Evolutionary conservation across 2,113 vertebrate genomes (phyloP).

Genomic region (Charadrius vociferus): DNA sequence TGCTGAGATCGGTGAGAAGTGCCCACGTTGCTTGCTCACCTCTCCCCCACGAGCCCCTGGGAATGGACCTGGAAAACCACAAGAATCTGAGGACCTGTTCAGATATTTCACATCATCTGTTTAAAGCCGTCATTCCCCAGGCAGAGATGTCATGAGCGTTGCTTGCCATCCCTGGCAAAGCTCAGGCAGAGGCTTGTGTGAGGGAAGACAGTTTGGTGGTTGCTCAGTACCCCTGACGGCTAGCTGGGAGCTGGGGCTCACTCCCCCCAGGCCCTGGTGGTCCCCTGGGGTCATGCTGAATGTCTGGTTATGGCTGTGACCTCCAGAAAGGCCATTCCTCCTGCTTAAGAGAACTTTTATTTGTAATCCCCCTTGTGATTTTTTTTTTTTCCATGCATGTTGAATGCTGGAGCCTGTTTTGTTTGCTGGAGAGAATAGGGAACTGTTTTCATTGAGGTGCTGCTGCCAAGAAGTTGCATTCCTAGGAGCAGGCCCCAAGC

Average conservation of each 20-base stretch:
- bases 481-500: background rate
- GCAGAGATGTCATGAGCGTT: background rate
- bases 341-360: background rate
- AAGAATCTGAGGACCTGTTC: background rate
- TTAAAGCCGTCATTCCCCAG: background rate
- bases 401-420: background rate
- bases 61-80: background rate
- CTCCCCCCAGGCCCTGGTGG: background rate
- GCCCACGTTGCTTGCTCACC: rapidly evolving
- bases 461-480: background rate
- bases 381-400: background rate
- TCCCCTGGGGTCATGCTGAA: background rate
- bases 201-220: background rate
- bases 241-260: background rate
- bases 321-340: background rate
- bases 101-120: background rate
- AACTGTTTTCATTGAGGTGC: background rate
- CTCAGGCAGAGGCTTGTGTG: background rate
- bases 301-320: background rate
- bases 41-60: background rate
- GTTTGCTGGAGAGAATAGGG: background rate
- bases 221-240: rapidly evolving
- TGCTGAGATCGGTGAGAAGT: background rate
- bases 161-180: background rate
- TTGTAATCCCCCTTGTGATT: background rate